phyloP scores from a whole-genome alignment of 2,888 invertebrate species.

The Margaritifera margaritifera region DNA sequence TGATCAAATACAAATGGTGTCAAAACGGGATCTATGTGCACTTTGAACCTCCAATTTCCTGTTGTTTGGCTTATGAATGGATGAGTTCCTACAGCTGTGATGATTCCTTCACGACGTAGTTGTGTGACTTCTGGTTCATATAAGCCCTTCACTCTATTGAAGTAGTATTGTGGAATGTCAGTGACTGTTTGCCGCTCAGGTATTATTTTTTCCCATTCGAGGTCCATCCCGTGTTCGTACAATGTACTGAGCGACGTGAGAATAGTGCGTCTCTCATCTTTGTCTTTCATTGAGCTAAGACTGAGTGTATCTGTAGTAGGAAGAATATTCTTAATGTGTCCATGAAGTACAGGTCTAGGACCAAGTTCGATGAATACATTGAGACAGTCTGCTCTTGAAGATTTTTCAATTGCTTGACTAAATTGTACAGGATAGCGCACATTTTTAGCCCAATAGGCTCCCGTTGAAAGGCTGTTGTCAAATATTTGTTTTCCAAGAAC shows the following conservation, averaged over 20 bases:
- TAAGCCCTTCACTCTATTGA: slow-evolving; percentile 17
- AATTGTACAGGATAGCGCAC: slow-evolving; percentile 46
- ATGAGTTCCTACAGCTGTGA: neutral
- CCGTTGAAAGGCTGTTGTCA: slow-evolving; percentile 19
- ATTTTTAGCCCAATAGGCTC: slow-evolving; percentile 51
- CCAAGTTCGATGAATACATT: slow-evolving; percentile 51
- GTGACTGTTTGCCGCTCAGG: slow-evolving; percentile 12
- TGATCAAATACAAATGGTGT: slow-evolving; percentile 29
- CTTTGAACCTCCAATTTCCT: slow-evolving; percentile 3
- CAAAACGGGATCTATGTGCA: slow-evolving; percentile 8
- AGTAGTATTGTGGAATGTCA: slow-evolving; percentile 32
- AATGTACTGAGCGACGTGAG: slow-evolving; percentile 20
- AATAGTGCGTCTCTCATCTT: slow-evolving; percentile 22
- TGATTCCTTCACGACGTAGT: slow-evolving; percentile 6
- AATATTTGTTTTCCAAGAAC: slow-evolving; percentile 35
- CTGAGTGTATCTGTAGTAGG: slow-evolving; percentile 16
- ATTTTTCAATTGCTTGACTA: slow-evolving; percentile 32
- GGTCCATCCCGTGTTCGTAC: slow-evolving; percentile 31
- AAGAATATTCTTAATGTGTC: slow-evolving; percentile 38
- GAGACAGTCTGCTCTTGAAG: slow-evolving; percentile 7
- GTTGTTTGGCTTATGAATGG: neutral
- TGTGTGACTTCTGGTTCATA: slow-evolving; percentile 14
- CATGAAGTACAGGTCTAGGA: slow-evolving; percentile 45
- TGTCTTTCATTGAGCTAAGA: slow-evolving; percentile 31
- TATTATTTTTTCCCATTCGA: slow-evolving; percentile 27